phyloP scores from a whole-genome alignment of 2,888 invertebrate species.

The Drosophila atroscutellata region DNA sequence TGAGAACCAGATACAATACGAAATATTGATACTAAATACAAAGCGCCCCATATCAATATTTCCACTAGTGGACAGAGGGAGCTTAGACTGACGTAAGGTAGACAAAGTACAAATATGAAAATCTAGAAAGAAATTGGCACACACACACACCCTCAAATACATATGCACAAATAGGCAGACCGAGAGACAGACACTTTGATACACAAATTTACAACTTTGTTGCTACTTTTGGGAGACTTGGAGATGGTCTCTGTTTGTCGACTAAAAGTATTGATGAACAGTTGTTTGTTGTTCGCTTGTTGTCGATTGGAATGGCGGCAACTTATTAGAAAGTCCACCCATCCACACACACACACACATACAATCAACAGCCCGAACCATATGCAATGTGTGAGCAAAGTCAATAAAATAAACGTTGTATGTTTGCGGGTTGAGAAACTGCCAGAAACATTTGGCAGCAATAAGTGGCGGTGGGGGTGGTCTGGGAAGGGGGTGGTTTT shows the following conservation, averaged over 20 bases:
- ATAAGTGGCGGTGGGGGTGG: not conserved
- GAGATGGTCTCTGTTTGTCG: slow-evolving; percentile 57
- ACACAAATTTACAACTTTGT: slow-evolving; percentile 77
- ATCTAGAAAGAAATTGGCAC: slow-evolving; percentile 43
- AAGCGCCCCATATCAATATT: slow-evolving; percentile 39
- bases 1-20: slow-evolving; percentile 59
- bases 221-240: slow-evolving; percentile 47
- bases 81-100: slow-evolving; percentile 52
- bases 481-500: not conserved
- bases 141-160: slow-evolving; percentile 20
- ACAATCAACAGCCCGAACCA: slow-evolving; percentile 45
- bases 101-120: slow-evolving; percentile 72
- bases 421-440: slow-evolving; percentile 56
- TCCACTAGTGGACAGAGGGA: not conserved
- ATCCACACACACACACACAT: slow-evolving; percentile 21
- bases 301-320: slow-evolving; percentile 63
- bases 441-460: slow-evolving; percentile 6
- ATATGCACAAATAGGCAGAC: slow-evolving; percentile 19
- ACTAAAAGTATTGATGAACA: slow-evolving; percentile 77
- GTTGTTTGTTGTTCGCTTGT: slow-evolving; percentile 72
- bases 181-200: slow-evolving; percentile 64
- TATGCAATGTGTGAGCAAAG: slow-evolving; percentile 64
- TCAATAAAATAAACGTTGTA: slow-evolving; percentile 79
- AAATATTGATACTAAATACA: slow-evolving; percentile 76
- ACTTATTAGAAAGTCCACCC: slow-evolving; percentile 74